Evolutionary conservation across 2,888 invertebrate species (phyloP), one percentile per base, ranked within the genome.

Genomic region (Strigamia maritima): DNA sequence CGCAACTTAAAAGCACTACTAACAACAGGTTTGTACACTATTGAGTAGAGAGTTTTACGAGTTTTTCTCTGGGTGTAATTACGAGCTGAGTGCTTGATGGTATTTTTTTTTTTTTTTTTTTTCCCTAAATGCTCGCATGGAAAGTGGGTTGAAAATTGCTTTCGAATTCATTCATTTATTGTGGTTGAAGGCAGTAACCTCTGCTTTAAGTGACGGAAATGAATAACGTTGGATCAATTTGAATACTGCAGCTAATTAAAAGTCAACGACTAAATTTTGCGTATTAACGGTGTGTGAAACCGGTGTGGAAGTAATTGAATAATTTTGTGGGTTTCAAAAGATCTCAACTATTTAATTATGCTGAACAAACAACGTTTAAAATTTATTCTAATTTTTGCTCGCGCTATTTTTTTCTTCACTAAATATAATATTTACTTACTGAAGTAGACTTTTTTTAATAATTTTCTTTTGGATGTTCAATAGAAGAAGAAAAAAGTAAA

Each of bases 111-210:
- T 49, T 49, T 19, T 60, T 60, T 60, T 60, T 60, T 60, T 65
- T 65, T 2, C 60, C 8, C 22, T 24, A 22, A 22, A 65, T 65
- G 19, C 26, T 70, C n/a, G 24, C 26, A 26, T 28, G 70, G 70
- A 0, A 24, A 10, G 12, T 4, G 70, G 24, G 26, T 70, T 70
- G 70, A 70, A 70, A 70, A 70, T 70, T 70, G 70, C 70, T 28
- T 70, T 26, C 70, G 70, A 70, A 70, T 26, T 70, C 70, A 70
- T 26, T n/a, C 70, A 70, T 60, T 60, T 60, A 60, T 60, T 60
- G 70, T 70, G 14, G 28, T 28, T 70, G 70, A 70, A 70, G 6
- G 26, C 28, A 70, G 28, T 70, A 70, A 70, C 70, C 28, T 70
- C 14, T 12, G 28, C 12, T 26, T 28, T 8, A 28, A 70, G 14